phyloP scores from a whole-genome alignment of 2,888 invertebrate species.

The Catotricha subobsoleta region DNA sequence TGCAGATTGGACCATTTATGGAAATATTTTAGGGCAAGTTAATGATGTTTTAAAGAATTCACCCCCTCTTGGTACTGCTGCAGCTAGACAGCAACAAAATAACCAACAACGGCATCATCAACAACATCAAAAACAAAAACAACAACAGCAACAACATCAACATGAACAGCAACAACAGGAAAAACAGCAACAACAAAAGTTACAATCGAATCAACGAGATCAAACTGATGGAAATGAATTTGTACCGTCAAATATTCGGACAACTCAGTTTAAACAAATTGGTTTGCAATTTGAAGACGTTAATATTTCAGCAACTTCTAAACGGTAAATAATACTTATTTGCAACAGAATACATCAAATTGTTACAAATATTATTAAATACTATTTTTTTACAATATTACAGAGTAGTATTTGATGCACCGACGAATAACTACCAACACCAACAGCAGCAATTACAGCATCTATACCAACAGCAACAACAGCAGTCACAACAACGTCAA shows the following conservation, averaged over 20 bases:
- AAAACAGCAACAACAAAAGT: too few species aligned
- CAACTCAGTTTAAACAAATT: neutral
- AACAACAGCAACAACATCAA: too few species aligned
- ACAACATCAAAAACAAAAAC: too few species aligned
- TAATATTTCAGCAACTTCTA: neutral
- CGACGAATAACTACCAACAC: neutral
- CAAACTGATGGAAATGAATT: too few species aligned
- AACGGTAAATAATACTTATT: neutral
- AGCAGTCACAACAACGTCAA: neutral
- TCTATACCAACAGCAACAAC: neutral
- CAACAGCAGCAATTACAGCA: neutral
- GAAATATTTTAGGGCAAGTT: conserved; percentile 5
- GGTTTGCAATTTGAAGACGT: conserved; percentile 2
- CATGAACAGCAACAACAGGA: too few species aligned
- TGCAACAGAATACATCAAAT: too few species aligned
- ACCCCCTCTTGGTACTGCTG: neutral
- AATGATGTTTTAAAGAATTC: conserved; percentile 2
- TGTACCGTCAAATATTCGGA: conserved; percentile 1
- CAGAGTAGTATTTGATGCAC: neutral
- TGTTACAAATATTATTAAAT: too few species aligned
- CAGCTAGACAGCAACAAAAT: neutral
- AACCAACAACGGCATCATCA: too few species aligned
- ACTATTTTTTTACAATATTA: too few species aligned
- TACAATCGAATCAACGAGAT: too few species aligned
- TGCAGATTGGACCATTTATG: conserved; percentile 3